Percentiles rank a stretch among this genome's conserved stretches.
phyloP scores from a whole-genome alignment of 2,888 invertebrate genomes.

The Ectobius pallidus region DNA sequence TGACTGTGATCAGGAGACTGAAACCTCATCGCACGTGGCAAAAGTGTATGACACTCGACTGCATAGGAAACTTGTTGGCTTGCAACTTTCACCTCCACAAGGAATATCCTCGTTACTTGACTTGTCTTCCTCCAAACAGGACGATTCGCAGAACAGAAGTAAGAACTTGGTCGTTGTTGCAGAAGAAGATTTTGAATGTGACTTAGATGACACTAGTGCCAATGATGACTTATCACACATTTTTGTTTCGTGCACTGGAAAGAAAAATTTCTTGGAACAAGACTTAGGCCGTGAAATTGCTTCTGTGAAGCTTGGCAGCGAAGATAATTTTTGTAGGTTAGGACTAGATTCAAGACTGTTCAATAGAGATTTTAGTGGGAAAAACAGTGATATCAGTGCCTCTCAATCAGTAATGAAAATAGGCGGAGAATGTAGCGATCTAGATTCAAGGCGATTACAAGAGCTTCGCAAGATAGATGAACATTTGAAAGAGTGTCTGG shows the following conservation, averaged over 20 bases:
- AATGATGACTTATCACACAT: conserved; percentile 10
- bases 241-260: not conserved
- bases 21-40: not conserved
- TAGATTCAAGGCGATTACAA: not conserved
- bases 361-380: not conserved
- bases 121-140: not conserved
- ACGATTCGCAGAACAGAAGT: too few relatives aligned
- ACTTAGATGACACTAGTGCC: conserved; percentile 18
- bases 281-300: not conserved
- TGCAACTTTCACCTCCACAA: not conserved
- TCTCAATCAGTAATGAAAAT: conserved; percentile 1
- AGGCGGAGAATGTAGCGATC: not conserved
- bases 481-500: too few relatives aligned
- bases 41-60: conserved; percentile 19
- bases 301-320: not conserved
- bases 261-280: conserved; percentile 1
- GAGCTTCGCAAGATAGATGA: not conserved
- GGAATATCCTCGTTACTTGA: not conserved
- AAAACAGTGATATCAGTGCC: not conserved
- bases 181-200: conserved; percentile 21
- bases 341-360: not conserved
- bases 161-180: too few relatives aligned
- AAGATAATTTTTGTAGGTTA: conserved; percentile 1
- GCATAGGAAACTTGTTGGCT: not conserved
- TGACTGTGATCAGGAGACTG: not conserved